phyloP scores from a whole-genome alignment of 2,888 invertebrate species.

The Itoplectis maculator region DNA sequence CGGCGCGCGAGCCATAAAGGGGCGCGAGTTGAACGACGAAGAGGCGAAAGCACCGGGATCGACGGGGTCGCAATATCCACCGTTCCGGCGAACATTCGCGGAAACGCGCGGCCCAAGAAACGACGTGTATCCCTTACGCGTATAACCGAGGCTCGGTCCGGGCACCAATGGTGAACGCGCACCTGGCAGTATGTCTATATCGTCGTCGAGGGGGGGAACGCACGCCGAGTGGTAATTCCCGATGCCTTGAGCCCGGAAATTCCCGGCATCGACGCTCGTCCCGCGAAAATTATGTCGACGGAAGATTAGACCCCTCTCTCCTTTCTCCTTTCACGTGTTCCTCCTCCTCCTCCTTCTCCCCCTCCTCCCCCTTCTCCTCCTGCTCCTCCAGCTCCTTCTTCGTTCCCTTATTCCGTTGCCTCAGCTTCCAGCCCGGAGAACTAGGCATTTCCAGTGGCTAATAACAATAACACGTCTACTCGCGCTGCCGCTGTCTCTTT shows the following conservation, averaged over 20 bases:
- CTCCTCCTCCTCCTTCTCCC: slow-evolving; percentile 5
- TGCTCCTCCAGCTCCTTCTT: too few relatives aligned
- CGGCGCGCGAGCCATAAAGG: slow-evolving; percentile 39
- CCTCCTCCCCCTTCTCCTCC: slow-evolving; percentile 27
- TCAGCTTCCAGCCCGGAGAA: slow-evolving; percentile 36
- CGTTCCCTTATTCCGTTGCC: slow-evolving; percentile 31
- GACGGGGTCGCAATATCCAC: slow-evolving; percentile 49
- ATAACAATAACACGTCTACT: slow-evolving; percentile 77
- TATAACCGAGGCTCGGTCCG: slow-evolving; percentile 3
- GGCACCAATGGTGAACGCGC: slow-evolving; percentile 8
- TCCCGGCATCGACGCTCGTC: slow-evolving; percentile 52
- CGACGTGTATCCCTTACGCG: slow-evolving; percentile 29
- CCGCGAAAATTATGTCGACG: slow-evolving; percentile 60
- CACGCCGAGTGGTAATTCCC: slow-evolving; percentile 46
- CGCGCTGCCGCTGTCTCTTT: slow-evolving; percentile 45
- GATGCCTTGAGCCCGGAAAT: slow-evolving; percentile 47
- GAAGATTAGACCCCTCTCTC: slow-evolving; percentile 60
- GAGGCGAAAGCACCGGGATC: slow-evolving; percentile 18
- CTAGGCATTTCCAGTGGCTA: slow-evolving; percentile 73
- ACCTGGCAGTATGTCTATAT: slow-evolving; percentile 42
- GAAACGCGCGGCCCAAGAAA: slow-evolving; percentile 35
- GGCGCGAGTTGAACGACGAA: slow-evolving; percentile 30
- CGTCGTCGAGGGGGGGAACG: slow-evolving; percentile 6
- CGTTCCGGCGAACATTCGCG: slow-evolving; percentile 49
- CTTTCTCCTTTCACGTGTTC: too few relatives aligned